phyloP scores from a whole-genome alignment of 1,140 invertebrate genomes.

The Micrasema minimum region DNA sequence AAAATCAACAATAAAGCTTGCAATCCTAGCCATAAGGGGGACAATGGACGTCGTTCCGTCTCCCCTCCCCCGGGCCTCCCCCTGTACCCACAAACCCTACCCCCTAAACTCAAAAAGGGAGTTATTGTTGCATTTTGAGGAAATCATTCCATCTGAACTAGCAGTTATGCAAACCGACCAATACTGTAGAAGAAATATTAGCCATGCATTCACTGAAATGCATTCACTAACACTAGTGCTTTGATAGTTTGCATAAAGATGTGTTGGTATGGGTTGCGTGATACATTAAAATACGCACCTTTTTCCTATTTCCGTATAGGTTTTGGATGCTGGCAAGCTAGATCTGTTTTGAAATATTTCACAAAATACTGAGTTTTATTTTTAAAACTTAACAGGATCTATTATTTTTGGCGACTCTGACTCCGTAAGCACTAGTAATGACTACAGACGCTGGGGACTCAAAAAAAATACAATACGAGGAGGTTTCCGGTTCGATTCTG shows the following conservation, averaged over 20 bases:
- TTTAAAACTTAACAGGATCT: too few species aligned
- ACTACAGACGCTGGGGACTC: too few species aligned
- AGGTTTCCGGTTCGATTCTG: too few species aligned
- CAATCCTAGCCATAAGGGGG: constrained; percentile 36
- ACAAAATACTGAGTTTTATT: too few species aligned
- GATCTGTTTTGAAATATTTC: too few species aligned
- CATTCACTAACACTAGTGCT: not conserved
- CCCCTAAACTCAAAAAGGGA: constrained; percentile 15
- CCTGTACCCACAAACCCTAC: constrained; percentile 1
- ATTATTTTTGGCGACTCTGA: too few species aligned
- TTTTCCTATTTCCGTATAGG: constrained; percentile 38
- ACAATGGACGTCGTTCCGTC: not conserved
- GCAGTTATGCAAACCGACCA: constrained; percentile 41
- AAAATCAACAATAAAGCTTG: constrained; percentile 44
- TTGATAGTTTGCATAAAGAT: not conserved
- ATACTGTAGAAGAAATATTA: constrained; percentile 5
- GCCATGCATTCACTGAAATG: constrained; percentile 6
- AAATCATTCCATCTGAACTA: constrained; percentile 36
- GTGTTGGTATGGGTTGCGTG: constrained; percentile 25
- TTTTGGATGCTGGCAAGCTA: too few species aligned
- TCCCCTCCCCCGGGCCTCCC: constrained; percentile 21
- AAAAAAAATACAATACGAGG: too few species aligned
- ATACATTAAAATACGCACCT: constrained; percentile 47
- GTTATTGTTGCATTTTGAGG: constrained; percentile 27
- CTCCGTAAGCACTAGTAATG: too few species aligned